Evolutionary conservation across 2,113 vertebrate species (phyloP), one percentile per base, ranked within the genome.

Genomic region (Cyprinodon variegatus): DNA sequence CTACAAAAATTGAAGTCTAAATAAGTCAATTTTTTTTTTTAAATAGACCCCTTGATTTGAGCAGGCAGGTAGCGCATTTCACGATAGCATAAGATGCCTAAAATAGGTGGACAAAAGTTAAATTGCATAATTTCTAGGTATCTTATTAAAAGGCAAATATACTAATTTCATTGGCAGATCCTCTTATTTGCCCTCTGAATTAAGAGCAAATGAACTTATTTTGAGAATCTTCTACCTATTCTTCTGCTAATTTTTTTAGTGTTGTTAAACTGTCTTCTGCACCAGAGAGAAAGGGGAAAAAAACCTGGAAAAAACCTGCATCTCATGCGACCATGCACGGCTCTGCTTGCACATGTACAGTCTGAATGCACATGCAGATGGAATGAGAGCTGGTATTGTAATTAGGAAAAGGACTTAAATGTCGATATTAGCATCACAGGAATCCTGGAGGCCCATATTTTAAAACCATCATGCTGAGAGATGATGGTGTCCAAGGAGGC

Each of bases 371-470:
- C 50, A 20, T 20, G 61, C 53, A 69, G 14, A 71, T 46, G 70
- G 66, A 86, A 85, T 71, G 50, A 36, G 53, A 57, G 61, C 74
- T 43, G 73, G 57, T 74, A 59, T 45, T 40, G 37, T 72, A 77
- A 78, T 87, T 81, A 83, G 84, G 39, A 53, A 70, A 84, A 75
- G 45, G 61, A 73, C 66, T 71, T 57, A 65, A 78, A 84, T 79
- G 74, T 79, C 79, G 3, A 29, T 11, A 2, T 84, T 85, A 39
- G 38, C 77, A 40, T n/a, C 38, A 3, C n/a, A 71, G 74, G 85
- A 81, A 83, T 88, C 78, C 29, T 9, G 20, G 70, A 68, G 80
- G 81, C 78, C 73, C 50, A 57, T 84, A 91, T 59, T 68, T 90
- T 61, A 77, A 78, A 84, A 37, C 29, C 59, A 78, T 37, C 68